Base-by-base conservation (phyloP, 2,888 invertebrate species). In the Galeruca laticollis region DNA sequence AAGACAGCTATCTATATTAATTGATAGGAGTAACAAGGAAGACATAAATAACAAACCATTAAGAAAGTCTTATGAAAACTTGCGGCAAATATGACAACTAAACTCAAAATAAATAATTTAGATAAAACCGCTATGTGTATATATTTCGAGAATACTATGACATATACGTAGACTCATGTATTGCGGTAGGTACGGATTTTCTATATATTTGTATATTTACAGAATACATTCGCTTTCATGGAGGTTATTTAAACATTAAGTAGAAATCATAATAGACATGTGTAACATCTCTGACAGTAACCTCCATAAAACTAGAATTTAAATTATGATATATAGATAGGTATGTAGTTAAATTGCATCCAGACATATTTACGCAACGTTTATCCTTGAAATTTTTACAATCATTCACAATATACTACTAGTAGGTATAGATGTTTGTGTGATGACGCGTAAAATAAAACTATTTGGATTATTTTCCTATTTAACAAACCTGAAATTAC, bases 1-100 rank as follows among this genome's bases (percentile, higher is more conserved):
- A 69, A 59, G 71, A 73, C 56, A 56, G 52, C 33, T 54, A 54
- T 66, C 33, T 54, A 54, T 68, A 62, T 57, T 69, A 64, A 70
- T 73, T 72, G 71, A 72, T 70, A 43, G 47, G 75, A 74, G 69
- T 68, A 69, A 75, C 73, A 70, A 74, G 68, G 73, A 74, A 67
- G 64, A 73, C 62, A 69, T 70, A 70, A 74, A 75, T 74, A 71
- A 70, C 67, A 68, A 69, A 72, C 70, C 67, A 62, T 70, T 73
- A 68, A 69, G 56, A 63, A 8, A 47, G 63, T 70, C 54, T 59
- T 65, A 10, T 21, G 20, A 52, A 21, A 26, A 67, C 68, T 71
- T 72, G 43, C 20, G 63, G 54, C 60, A 68, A 71, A 70, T 67
- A 70, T 67, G 66, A 51, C 62, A 20, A 70, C 52, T 59, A 47